These are phyloP conservation scores for Melanotaenia maccullochi DNA, from an alignment of 2,797 vertebrate species.

Conservation along the genomic window DNA sequence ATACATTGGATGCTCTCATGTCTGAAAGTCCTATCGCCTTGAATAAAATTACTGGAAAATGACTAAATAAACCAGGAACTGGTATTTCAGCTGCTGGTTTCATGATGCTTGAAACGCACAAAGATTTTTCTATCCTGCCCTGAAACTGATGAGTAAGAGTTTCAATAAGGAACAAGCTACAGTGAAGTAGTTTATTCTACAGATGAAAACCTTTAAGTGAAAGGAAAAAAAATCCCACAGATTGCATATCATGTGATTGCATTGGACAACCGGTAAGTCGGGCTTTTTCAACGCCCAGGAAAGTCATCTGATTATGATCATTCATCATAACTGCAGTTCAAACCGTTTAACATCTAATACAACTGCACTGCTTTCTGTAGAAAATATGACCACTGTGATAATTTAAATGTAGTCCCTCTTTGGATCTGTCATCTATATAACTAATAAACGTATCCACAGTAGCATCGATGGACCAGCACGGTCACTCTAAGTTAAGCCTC, in stretches of 20 bases:
- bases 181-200: not conserved
- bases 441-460: not conserved
- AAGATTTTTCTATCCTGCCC: not conserved
- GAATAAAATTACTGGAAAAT: not conserved
- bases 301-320: constrained; percentile 48
- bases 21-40: too few relatives aligned
- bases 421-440: not conserved
- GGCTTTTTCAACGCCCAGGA: constrained; percentile 21
- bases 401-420: not conserved
- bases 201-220: constrained; percentile 18
- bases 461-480: not conserved
- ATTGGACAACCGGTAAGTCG: constrained; percentile 55
- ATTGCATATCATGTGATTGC: constrained; percentile 63
- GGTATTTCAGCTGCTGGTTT: constrained; percentile 2
- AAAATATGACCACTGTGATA: not conserved
- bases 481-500: not conserved
- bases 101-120: constrained; percentile 20
- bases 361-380: not conserved
- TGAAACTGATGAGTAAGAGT: constrained; percentile 54
- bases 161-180: constrained; percentile 40
- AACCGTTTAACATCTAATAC: not conserved
- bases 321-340: not conserved
- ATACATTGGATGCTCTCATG: too few relatives aligned
- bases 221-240: not conserved
- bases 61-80: not conserved